These are phyloP conservation scores for Tachysurus fulvidraco DNA, from an alignment of 2,113 vertebrate genomes.

Conservation along the genomic window DNA sequence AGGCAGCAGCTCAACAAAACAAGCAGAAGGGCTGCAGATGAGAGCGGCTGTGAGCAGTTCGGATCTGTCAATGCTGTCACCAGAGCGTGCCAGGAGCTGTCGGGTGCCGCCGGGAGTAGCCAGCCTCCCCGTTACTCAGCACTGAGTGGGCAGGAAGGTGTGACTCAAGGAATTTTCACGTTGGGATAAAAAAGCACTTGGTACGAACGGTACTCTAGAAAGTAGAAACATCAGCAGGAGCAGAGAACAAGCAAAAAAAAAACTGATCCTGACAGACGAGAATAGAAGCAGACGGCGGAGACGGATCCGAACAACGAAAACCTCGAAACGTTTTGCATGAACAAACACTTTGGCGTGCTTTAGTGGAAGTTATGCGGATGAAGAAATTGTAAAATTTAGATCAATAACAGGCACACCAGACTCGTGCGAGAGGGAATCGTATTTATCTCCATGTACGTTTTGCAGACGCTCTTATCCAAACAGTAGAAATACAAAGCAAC, in stretches of 20 bases:
- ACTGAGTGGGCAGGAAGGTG: conserved; percentile 61
- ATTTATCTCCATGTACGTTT: neutral
- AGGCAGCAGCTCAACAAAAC: conserved; percentile 75
- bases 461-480: neutral
- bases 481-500: neutral
- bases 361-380: neutral
- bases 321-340: neutral
- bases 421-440: neutral
- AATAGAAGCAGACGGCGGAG: neutral
- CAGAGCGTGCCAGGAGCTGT: conserved; percentile 63
- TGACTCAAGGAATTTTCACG: conserved; percentile 57
- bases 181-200: conserved; percentile 44
- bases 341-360: neutral
- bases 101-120: conserved; percentile 21
- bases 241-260: neutral
- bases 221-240: conserved; percentile 21
- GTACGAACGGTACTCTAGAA: conserved; percentile 47
- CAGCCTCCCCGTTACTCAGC: conserved; percentile 63
- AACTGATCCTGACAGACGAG: neutral
- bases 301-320: neutral
- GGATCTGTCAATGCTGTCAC: conserved; percentile 62
- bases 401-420: neutral
- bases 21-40: conserved; percentile 48
- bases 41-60: conserved; percentile 25
- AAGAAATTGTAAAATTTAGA: neutral